phyloP scores from a whole-genome alignment of 2,888 invertebrate genomes.

The Hoplodrina ambigua region DNA sequence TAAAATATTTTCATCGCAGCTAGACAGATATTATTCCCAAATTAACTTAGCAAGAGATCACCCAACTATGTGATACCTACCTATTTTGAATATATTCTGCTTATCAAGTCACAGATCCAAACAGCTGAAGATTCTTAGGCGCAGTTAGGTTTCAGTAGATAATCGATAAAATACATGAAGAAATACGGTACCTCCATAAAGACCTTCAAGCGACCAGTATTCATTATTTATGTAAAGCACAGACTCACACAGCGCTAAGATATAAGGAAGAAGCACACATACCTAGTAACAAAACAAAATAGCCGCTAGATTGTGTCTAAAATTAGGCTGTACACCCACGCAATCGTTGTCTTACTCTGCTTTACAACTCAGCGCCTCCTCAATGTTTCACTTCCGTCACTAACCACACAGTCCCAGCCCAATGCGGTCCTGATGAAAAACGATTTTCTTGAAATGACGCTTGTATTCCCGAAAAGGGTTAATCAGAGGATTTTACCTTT shows the following conservation, averaged over 20 bases:
- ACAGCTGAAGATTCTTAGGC: neutral
- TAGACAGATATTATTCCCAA: neutral
- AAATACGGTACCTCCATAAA: neutral
- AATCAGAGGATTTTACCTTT: too few species aligned
- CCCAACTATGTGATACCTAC: neutral
- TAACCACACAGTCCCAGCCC: neutral
- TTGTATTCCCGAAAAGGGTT: too few species aligned
- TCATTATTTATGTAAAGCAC: constrained; percentile 7
- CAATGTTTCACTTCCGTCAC: constrained; percentile 22
- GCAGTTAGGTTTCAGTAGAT: neutral
- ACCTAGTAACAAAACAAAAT: constrained; percentile 27
- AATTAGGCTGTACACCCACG: constrained; percentile 35
- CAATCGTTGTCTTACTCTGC: constrained; percentile 1
- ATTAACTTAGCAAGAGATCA: neutral
- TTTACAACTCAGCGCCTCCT: constrained; percentile 25
- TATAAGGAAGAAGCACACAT: constrained; percentile 6
- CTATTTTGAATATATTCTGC: neutral
- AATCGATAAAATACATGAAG: neutral
- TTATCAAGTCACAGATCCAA: neutral
- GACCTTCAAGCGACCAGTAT: constrained; percentile 5
- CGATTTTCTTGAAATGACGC: neutral
- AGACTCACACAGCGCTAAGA: neutral
- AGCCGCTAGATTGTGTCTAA: constrained; percentile 25
- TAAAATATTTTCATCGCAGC: constrained; percentile 1
- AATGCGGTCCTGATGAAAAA: neutral